These are phyloP conservation scores for Idaea biselata DNA, from an alignment of 2,888 invertebrate genomes.

Conservation along the genomic window DNA sequence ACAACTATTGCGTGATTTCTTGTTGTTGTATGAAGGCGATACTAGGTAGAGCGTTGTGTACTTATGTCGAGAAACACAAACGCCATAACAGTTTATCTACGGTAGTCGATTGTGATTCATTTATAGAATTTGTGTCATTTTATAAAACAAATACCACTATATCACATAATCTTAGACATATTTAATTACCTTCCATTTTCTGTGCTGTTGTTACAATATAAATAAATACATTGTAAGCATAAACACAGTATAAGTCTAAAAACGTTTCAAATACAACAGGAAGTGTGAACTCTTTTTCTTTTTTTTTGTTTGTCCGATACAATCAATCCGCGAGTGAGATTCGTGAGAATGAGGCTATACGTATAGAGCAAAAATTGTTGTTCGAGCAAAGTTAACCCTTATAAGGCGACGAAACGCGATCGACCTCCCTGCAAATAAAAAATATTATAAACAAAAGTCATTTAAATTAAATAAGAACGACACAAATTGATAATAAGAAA, in stretches of 20 bases:
- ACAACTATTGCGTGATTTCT: slow-evolving; percentile 30
- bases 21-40: slow-evolving; percentile 41
- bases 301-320: background rate
- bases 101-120: slow-evolving; percentile 30
- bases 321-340: no score
- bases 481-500: no score
- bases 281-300: slow-evolving; percentile 9
- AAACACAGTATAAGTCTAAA: slow-evolving; percentile 4
- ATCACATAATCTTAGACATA: slow-evolving; percentile 7
- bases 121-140: slow-evolving; percentile 16
- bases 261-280: slow-evolving; percentile 12
- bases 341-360: no score
- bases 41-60: slow-evolving; percentile 71
- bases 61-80: slow-evolving; percentile 64
- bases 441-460: no score
- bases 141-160: background rate
- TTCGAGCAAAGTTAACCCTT: no score
- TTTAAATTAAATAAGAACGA: no score
- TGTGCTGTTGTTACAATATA: background rate
- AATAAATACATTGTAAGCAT: background rate
- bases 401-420: no score
- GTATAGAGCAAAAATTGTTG: no score
- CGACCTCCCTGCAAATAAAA: no score
- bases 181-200: slow-evolving; percentile 37
- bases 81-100: slow-evolving; percentile 74